Conservation (phyloP, 2,797 vertebrate genomes). For the Eospalax fontanierii region DNA sequence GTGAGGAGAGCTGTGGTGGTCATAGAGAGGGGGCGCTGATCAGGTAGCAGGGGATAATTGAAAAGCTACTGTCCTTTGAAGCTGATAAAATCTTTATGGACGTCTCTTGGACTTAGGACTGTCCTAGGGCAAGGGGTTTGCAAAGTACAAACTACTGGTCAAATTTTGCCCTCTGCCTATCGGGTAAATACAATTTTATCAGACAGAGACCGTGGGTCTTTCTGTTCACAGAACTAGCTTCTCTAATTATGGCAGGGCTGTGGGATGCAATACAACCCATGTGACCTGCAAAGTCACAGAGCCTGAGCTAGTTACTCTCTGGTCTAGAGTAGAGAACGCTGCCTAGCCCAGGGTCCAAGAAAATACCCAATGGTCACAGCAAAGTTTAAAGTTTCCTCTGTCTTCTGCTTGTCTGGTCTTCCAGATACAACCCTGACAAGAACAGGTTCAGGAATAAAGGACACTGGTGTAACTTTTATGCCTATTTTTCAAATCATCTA, state of each 20-base stretch:
- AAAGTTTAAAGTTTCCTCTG: neutral
- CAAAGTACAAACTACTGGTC: neutral
- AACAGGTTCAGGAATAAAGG: neutral
- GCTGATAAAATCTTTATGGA: neutral
- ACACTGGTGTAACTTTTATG: neutral
- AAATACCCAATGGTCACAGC: neutral
- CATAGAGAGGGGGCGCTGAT: neutral
- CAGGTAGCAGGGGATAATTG: neutral
- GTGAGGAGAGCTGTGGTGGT: neutral
- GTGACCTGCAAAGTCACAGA: neutral
- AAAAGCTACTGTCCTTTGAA: neutral
- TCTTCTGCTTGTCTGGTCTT: neutral
- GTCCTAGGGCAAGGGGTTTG: neutral
- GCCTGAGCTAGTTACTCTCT: neutral
- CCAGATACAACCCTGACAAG: neutral
- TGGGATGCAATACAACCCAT: neutral
- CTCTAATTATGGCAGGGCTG: neutral
- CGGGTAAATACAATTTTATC: conserved; percentile 52
- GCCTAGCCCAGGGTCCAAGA: neutral
- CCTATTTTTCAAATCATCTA: neutral
- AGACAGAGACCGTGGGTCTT: neutral
- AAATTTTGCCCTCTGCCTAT: neutral
- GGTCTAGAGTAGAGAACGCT: neutral
- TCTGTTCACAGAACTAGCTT: neutral
- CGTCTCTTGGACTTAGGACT: neutral